Evolutionary conservation across 2,113 vertebrate species (phyloP).

Genomic region (Diadophis punctatus): DNA sequence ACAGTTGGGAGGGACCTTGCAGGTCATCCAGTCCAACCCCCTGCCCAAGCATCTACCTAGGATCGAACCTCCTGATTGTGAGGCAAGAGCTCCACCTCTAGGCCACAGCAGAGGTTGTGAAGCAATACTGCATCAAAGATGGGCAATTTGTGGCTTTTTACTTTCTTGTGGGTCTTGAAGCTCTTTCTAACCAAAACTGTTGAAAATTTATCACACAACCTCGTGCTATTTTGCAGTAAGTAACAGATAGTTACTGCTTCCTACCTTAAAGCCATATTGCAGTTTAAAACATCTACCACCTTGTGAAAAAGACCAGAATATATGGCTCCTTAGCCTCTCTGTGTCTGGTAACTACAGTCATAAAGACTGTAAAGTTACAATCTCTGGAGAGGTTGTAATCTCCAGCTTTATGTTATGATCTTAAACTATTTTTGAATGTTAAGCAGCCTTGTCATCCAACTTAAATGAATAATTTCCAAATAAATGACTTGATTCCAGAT

Average conservation of each 20-base stretch:
- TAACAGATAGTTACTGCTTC: not conserved
- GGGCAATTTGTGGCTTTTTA: not conserved
- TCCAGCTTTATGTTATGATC: not conserved
- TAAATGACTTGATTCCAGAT: not conserved
- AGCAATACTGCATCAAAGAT: not conserved
- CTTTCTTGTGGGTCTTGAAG: not conserved
- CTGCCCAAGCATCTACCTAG: no score
- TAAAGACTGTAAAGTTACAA: not conserved
- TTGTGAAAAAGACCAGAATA: not conserved
- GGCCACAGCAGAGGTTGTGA: no score
- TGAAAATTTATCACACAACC: not conserved
- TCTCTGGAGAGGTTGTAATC: not conserved
- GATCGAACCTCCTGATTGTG: no score
- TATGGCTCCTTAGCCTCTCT: not conserved
- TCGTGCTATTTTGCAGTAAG: not conserved
- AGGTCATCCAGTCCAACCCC: no score
- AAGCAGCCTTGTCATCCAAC: not conserved
- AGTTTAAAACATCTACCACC: not conserved
- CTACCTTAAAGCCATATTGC: not conserved
- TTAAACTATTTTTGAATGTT: not conserved
- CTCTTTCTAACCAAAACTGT: not conserved
- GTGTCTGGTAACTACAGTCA: not conserved
- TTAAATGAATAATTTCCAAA: not conserved
- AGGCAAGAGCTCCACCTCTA: no score
- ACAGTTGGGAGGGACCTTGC: no score